Conservation (phyloP, 2,113 vertebrate species). For the Clarias batrachus region DNA sequence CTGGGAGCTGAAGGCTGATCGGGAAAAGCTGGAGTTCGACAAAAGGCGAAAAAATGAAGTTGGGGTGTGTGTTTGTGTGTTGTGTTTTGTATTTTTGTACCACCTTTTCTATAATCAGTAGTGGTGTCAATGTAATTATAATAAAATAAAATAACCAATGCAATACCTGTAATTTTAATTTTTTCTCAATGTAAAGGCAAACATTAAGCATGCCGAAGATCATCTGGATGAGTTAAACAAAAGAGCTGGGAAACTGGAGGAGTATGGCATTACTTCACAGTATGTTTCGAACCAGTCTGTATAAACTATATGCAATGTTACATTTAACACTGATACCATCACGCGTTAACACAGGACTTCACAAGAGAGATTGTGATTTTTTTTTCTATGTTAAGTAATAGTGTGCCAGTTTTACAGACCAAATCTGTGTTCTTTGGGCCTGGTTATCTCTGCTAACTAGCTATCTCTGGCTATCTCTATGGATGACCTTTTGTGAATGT, state of each 20-base stretch:
- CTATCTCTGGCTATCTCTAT: background rate
- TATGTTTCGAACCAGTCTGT: conserved; percentile 63
- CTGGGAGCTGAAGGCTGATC: conserved; percentile 82
- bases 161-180: background rate
- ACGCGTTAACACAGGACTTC: background rate
- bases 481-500: background rate
- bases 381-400: background rate
- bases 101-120: background rate
- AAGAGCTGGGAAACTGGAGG: conserved; percentile 81
- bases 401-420: background rate
- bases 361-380: background rate
- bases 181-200: conserved; percentile 66
- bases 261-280: conserved; percentile 82
- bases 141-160: background rate
- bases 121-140: background rate
- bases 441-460: too few species aligned
- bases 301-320: background rate
- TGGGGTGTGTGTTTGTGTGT: conserved; percentile 69
- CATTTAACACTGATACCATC: background rate
- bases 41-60: conserved; percentile 78
- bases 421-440: background rate
- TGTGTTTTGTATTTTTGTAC: background rate
- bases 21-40: conserved; percentile 80
- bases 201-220: conserved; percentile 74
- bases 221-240: conserved; percentile 80